Evolutionary conservation across 2,797 vertebrate genomes (phyloP).

Genomic region (Gambelia wislizenii): DNA sequence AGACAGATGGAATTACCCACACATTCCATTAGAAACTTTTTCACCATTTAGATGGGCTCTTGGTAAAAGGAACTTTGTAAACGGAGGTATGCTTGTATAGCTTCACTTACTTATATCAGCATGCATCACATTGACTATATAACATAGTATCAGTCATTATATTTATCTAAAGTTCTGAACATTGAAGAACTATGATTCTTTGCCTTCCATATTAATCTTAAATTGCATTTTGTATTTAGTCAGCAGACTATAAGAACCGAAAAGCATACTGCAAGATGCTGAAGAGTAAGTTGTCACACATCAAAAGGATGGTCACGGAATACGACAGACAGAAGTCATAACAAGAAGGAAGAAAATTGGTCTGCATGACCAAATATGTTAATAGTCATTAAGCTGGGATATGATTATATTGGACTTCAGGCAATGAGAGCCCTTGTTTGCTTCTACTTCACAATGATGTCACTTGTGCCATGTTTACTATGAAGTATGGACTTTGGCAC

Average conservation of each 20-base stretch:
- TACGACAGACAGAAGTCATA: conserved; percentile 78
- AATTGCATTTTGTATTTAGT: conserved; percentile 71
- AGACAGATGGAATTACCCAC: no score
- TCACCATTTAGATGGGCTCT: no score
- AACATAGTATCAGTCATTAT: background rate
- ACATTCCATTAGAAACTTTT: no score
- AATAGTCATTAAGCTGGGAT: conserved; percentile 9
- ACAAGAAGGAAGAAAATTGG: conserved; percentile 4
- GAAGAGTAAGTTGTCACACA: conserved; percentile 89
- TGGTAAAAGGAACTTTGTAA: no score
- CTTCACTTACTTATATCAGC: background rate
- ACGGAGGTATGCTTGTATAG: no score
- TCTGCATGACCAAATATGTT: background rate
- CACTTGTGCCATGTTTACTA: conserved; percentile 24
- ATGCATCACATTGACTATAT: background rate
- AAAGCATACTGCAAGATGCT: conserved; percentile 87
- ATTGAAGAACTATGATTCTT: background rate
- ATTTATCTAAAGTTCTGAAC: background rate
- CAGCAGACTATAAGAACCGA: conserved; percentile 85
- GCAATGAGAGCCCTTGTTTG: background rate
- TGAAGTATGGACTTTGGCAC: conserved; percentile 11
- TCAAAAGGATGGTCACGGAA: conserved; percentile 90
- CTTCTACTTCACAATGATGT: conserved; percentile 4
- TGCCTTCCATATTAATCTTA: background rate
- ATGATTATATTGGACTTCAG: conserved; percentile 22